A percentile compares a stretch with the other conserved stretches of the same genome.
Evolutionary conservation across 2,888 invertebrate species (phyloP).

Genomic region (Pachymerium ferrugineum): DNA sequence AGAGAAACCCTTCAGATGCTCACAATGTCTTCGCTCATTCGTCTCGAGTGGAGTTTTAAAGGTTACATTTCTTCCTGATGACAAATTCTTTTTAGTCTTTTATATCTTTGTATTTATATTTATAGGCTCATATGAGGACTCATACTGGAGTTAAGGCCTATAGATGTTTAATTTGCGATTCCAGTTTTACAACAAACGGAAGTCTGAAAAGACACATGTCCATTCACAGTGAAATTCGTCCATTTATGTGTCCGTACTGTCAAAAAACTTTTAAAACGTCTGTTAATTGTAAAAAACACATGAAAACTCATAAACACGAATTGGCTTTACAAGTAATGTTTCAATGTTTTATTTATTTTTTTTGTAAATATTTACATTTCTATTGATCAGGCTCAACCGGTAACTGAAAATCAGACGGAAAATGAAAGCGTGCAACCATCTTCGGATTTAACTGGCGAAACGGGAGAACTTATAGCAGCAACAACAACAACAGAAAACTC

Average conservation of each 20-base stretch:
- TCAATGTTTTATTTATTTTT: neutral
- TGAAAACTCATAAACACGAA: constrained; percentile 57
- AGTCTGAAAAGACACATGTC: constrained; percentile 54
- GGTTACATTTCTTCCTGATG: constrained; percentile 44
- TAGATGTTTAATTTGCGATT: constrained; percentile 53
- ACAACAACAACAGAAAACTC: neutral
- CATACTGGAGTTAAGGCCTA: constrained; percentile 51
- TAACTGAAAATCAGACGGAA: neutral
- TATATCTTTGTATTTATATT: neutral
- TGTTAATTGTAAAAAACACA: constrained; percentile 60
- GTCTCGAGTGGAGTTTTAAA: constrained; percentile 56
- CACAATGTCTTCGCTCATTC: constrained; percentile 49
- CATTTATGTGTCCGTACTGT: constrained; percentile 59
- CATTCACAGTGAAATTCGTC: constrained; percentile 50
- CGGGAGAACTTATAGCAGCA: neutral
- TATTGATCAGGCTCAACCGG: neutral
- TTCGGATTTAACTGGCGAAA: neutral
- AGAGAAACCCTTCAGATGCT: constrained; percentile 50
- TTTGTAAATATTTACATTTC: neutral
- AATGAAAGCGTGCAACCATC: constrained; percentile 3
- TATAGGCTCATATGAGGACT: constrained; percentile 44
- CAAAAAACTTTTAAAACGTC: constrained; percentile 57
- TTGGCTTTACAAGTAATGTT: constrained; percentile 47
- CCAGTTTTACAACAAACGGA: constrained; percentile 55
- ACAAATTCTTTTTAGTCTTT: neutral